Base-by-base conservation (phyloP, 2,797 vertebrate genomes). In the Sebastes taczanowskii region DNA sequence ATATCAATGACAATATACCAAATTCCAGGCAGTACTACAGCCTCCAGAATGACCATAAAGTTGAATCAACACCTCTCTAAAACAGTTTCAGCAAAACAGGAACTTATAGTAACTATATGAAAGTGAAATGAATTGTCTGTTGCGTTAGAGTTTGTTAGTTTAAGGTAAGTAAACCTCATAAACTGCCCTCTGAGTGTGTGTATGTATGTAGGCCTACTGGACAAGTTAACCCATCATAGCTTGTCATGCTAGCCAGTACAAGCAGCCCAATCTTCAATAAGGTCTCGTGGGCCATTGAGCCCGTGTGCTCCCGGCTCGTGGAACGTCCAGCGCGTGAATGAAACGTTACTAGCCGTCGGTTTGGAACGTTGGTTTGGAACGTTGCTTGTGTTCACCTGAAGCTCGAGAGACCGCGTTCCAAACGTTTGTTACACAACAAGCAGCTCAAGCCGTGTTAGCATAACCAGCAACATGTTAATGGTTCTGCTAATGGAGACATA, bases 341-440 rank as follows among this genome's bases (percentile, higher is more conserved):
- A 16, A 42, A 42, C 38, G 38, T 42, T 42, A 1, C 5, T 4
- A 5, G 11, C 18, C 16, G 25, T 52, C n/a, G 42, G 4, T 74
- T 29, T 11, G 49, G 14, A 5, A 22, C 23, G 13, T 18, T 27
- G 64, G 14, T 42, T 42, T 42, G 49, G 14, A 5, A 22, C 25
- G 13, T 18, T 27, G 64, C 35, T 67, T 14, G 3, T 4, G 35
- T 79, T 82, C 7, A 68, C 60, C 53, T 53, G 25, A 35, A 73
- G 60, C 65, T 72, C 52, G 38, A 38, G 0, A 38, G 35, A 22
- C 4, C 46, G 56, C 38, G n/a, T 25, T 20, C 56, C 23, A 69
- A 62, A 80, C 61, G 60, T 62, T 53, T 14, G 55, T 82, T 65
- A 80, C 85, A 72, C 91, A 35, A 86, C 89, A 13, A 81, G 73